Base-by-base conservation (phyloP, 92 coral and sea anemone genomes). In the Parazoanthus swiftii region DNA sequence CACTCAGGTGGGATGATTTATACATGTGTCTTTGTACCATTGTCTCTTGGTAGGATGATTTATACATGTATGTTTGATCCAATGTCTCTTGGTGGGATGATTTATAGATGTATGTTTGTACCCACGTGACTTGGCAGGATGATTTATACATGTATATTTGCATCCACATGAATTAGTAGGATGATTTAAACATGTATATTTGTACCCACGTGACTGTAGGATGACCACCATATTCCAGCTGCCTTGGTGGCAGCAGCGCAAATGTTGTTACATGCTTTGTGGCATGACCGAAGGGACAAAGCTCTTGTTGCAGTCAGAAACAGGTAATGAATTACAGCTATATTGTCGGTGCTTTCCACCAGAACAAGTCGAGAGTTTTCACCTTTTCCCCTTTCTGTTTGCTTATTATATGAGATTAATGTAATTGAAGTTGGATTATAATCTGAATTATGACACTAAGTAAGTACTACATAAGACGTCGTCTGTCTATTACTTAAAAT, bases 251-350 rank as follows among this genome's bases (percentile, higher is more conserved):
- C 97, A 0, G 93, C 98, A 8, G 95, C 98, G 6, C 91, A 89
- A 78, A 90, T 91, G 88, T 86, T 95, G 85, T 85, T 97, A 74
- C 94, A 91, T n/a, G 93, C 99, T 0, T 58, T 97, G 89, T 97
- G 99, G 99, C 94, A 88, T 74, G 98, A 97, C 81, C 86, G 99
- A 73, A 89, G 99, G 42, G 98, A 97, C 74, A 95, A 94, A 73
- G 99, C 99, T 7, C 93, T 97, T 56, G 90, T 92, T 37, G 96
- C 95, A 0, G 86, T 97, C 63, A 81, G 96, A 67, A 97, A 89
- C 88, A 92, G 98, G 99, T 97, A 63, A 26, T 3, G 26, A 5
- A 21, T 63, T 63, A 63, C 26, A 63, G 21, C 70, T 5, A 6
- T 14, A 23, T 63, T 63, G 33, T 29, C 33, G 33, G 33, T 29